Evolutionary conservation across 2,797 vertebrate species (phyloP).

Genomic region (Chanos chanos): DNA sequence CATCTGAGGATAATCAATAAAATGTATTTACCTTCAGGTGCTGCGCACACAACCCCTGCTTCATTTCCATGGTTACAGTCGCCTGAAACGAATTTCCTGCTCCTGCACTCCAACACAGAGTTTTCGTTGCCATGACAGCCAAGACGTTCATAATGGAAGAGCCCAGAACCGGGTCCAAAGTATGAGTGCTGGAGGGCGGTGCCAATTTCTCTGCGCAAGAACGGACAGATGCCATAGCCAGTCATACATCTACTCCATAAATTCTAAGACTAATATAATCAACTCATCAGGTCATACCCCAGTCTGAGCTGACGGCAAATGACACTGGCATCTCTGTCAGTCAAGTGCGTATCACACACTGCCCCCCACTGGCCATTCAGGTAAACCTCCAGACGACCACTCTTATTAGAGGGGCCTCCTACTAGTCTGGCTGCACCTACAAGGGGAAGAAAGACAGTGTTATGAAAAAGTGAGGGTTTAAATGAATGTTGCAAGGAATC

Average conservation of each 20-base stretch:
- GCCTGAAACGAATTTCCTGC: constrained; percentile 59
- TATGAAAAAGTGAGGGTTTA: not conserved
- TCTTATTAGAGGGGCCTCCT: constrained; percentile 57
- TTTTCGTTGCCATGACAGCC: constrained; percentile 80
- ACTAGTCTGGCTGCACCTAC: constrained; percentile 73
- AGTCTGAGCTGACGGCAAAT: constrained; percentile 81
- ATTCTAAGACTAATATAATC: too few relatives aligned
- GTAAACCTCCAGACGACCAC: constrained; percentile 74
- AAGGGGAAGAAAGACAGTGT: not conserved
- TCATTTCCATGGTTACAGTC: constrained; percentile 73
- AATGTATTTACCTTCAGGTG: constrained; percentile 72
- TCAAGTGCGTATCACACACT: constrained; percentile 80
- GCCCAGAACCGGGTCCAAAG: constrained; percentile 58
- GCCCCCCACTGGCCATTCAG: constrained; percentile 76
- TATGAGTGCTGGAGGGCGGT: constrained; percentile 68
- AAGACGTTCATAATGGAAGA: constrained; percentile 74
- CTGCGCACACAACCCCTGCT: constrained; percentile 68
- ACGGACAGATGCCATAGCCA: too few relatives aligned
- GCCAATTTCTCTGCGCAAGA: constrained; percentile 73
- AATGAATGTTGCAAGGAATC: not conserved
- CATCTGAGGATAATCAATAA: constrained; percentile 1
- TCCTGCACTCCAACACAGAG: constrained; percentile 71
- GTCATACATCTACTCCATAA: too few relatives aligned
- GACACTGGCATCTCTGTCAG: constrained; percentile 79
- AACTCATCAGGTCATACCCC: constrained; percentile 59